Base-by-base conservation (phyloP, 2,888 invertebrate species). In the Ectemnius continuus region DNA sequence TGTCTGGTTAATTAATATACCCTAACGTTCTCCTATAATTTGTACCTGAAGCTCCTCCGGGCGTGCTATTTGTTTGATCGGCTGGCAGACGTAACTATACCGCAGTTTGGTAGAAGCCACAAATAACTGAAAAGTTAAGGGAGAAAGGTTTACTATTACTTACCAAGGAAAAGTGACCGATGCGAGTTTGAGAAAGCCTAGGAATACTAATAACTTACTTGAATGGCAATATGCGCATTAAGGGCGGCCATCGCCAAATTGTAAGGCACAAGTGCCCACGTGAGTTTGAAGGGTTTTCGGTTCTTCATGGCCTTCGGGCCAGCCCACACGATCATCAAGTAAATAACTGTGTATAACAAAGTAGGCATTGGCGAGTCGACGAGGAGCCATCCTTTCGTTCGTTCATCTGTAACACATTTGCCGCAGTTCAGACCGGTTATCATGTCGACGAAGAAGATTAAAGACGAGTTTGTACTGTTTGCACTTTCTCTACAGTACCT, bases 21-120 rank as follows among this genome's bases (percentile, higher is more conserved):
- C 1, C n/a, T 52, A 11, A 67, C 64, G 23, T 45, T 36, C 18
- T 26, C 20, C 23, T 20, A 14, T 63, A 26, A 46, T 73, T 57
- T 5, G 85, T 92, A 97, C 97, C 93, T 96, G 95, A 73, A 97
- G 88, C 89, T 97, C 97, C 88, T 96, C 94, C 0, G 95, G 94
- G 87, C 96, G 94, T 84, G 95, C 94, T 61, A 94, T 93, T 83
- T 95, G 94, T 77, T 95, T 93, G 82, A 97, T 96, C 1, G 97
- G 96, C 89, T 97, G 96, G 88, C 98, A 98, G 20, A 96, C 94
- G 88, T 96, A 96, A 89, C 95, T 97, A 89, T 98, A 98, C 75
- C 94, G 93, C 72, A 96, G 91, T 85, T 95, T 93, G 70, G 94
- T 94, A 3, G 96, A 95, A 2, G 96, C 95, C 18, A 94, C 93